Evolutionary conservation across 2,888 invertebrate genomes (phyloP).

Genomic region (Heliconius cydno): DNA sequence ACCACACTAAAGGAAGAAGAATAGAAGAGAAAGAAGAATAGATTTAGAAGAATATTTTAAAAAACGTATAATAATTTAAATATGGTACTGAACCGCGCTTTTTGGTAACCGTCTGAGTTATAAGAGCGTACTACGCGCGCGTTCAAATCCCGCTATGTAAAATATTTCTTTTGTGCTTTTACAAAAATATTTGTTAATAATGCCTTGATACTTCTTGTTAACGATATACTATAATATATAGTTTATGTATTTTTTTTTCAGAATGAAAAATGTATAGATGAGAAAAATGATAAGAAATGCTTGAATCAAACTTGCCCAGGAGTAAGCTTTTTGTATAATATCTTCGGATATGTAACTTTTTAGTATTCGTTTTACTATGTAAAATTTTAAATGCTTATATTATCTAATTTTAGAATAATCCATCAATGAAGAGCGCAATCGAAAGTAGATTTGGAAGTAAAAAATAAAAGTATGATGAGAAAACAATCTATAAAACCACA

Average conservation of each 20-base stretch:
- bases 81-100: too few species aligned
- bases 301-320: constrained; percentile 57
- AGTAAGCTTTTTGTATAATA: constrained; percentile 51
- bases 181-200: neutral
- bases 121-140: too few species aligned
- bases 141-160: too few species aligned
- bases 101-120: too few species aligned
- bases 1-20: too few species aligned
- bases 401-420: constrained; percentile 55
- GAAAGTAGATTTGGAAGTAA: constrained; percentile 55
- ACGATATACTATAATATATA: neutral
- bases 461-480: constrained; percentile 44
- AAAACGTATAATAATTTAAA: too few species aligned
- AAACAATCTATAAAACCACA: constrained; percentile 31
- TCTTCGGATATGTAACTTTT: neutral
- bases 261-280: constrained; percentile 54
- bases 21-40: too few species aligned
- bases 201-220: neutral
- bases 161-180: too few species aligned
- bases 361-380: neutral
- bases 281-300: constrained; percentile 53
- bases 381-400: neutral
- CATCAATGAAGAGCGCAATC: constrained; percentile 54
- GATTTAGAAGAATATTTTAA: too few species aligned
- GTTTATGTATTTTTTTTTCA: constrained; percentile 47